Evolutionary conservation across 2,797 vertebrate genomes (phyloP), one percentile per base, ranked within the genome.

Genomic region (Nyctalus aviator): DNA sequence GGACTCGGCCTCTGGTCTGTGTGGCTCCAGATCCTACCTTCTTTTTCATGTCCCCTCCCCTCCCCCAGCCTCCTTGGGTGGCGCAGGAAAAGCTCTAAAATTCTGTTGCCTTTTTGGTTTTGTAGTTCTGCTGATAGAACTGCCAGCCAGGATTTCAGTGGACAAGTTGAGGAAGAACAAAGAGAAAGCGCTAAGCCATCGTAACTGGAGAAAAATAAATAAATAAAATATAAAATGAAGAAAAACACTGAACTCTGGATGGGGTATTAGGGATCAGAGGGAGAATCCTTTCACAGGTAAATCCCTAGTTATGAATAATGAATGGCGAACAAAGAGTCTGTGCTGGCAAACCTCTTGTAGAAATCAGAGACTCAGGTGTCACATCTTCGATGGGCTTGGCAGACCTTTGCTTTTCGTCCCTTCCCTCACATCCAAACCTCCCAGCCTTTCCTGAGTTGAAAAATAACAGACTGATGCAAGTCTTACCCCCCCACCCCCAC

Each of bases 51-150:
- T 77, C 25, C 21, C 57, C 12, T 50, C 23, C 27, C 25, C 2
- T 12, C 4, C 27, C 83, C 44, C 77, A 32, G 44, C 50, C 32
- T 78, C 64, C 50, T 32, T 27, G 37, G 32, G 6, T 9, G 23
- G n/a, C 12, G 6, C 73, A 12, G 13, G 41, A 37, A 93, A 69
- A 90, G 17, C 5, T 78, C 94, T 96, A 71, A 96, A 53, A 68
- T 27, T 25, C 7, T 71, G 27, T 83, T 84, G 59, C 82, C 84
- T 91, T 92, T 94, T 94, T 85, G 78, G 32, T 94, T 95, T 97
- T 95, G 37, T 87, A 97, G 97, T 97, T 97, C 93, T 97, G 96
- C 96, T 97, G 95, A 97, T 12, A 6, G 73, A 68, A 72, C 48
- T 44, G 32, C 79, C 53, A 8, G 8, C 91, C 66, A 23, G 72